These are phyloP conservation scores for Selene dorsalis DNA, from an alignment of 2,797 vertebrate genomes.

Conservation along the genomic window DNA sequence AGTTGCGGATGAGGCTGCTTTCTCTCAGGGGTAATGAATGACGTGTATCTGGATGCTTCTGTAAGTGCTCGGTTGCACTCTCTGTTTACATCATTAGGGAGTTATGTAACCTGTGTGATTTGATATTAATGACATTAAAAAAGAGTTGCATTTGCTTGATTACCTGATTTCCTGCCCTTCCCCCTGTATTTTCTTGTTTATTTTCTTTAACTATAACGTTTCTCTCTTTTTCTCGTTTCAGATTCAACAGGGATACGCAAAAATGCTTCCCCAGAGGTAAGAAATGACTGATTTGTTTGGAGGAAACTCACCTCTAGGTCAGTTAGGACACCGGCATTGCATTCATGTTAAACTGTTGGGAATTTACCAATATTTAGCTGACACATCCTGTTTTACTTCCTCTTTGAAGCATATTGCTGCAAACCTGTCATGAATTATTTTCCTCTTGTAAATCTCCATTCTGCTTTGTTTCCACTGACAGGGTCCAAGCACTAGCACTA, in stretches of 20 bases:
- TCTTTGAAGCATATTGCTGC: conserved; percentile 48
- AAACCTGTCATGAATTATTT: neutral
- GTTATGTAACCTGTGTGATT: conserved; percentile 30
- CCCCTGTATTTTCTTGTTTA: conserved; percentile 10
- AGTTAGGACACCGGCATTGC: conserved; percentile 27
- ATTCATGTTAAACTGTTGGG: conserved; percentile 1
- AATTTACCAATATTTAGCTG: conserved; percentile 38
- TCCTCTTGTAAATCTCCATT: conserved; percentile 21
- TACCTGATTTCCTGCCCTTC: neutral
- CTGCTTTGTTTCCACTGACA: conserved; percentile 64
- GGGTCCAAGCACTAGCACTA: conserved; percentile 76
- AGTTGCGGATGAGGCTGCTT: conserved; percentile 68
- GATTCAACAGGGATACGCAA: conserved; percentile 73
- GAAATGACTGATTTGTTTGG: conserved; percentile 2
- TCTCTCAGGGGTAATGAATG: conserved; percentile 70
- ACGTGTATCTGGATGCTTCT: conserved; percentile 69
- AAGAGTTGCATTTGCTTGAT: conserved; percentile 8
- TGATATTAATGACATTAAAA: conserved; percentile 30
- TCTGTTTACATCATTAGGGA: conserved; percentile 28
- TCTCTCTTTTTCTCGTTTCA: conserved; percentile 37
- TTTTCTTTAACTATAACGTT: neutral
- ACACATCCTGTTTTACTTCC: conserved; percentile 61
- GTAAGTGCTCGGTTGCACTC: conserved; percentile 45
- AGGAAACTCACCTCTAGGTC: conserved; percentile 26
- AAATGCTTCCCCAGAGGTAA: conserved; percentile 80